Percentiles rank a stretch among this genome's conserved stretches.
Conservation (phyloP, 2,888 invertebrate species). For the Agonum fuliginosum region DNA sequence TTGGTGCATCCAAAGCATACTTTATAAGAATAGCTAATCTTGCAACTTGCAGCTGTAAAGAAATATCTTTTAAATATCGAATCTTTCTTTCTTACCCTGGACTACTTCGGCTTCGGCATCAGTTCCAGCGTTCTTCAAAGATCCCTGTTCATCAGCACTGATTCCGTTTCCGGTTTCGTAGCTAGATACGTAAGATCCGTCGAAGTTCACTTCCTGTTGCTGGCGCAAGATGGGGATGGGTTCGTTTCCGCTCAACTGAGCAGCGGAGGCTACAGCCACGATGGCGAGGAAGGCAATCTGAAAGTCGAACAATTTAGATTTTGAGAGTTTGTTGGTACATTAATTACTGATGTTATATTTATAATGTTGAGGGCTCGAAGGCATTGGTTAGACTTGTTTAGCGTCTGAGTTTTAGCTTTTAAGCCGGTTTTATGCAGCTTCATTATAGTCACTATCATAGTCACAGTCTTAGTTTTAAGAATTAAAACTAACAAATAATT, state of each 20-base stretch:
- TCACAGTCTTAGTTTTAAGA: no score
- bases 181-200: slow-evolving; percentile 73
- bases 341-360: neutral
- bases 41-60: no score
- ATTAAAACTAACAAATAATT: no score
- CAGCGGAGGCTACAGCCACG: slow-evolving; percentile 65
- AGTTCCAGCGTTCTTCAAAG: slow-evolving; percentile 75
- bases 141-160: slow-evolving; percentile 76
- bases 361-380: neutral
- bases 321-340: neutral
- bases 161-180: slow-evolving; percentile 79
- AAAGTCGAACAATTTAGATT: neutral
- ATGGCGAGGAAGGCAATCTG: slow-evolving; percentile 66
- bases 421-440: no score
- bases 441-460: no score
- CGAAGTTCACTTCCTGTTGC: slow-evolving; percentile 72
- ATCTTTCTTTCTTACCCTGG: slow-evolving; percentile 71
- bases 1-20: no score
- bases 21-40: no score
- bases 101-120: slow-evolving; percentile 76
- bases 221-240: slow-evolving; percentile 68
- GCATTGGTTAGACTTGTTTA: neutral
- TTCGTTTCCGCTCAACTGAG: slow-evolving; percentile 64
- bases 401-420: no score
- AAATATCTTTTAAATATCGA: no score